Base-by-base conservation (phyloP, 1,140 invertebrate genomes). In the Bombus haemorrhoidalis region DNA sequence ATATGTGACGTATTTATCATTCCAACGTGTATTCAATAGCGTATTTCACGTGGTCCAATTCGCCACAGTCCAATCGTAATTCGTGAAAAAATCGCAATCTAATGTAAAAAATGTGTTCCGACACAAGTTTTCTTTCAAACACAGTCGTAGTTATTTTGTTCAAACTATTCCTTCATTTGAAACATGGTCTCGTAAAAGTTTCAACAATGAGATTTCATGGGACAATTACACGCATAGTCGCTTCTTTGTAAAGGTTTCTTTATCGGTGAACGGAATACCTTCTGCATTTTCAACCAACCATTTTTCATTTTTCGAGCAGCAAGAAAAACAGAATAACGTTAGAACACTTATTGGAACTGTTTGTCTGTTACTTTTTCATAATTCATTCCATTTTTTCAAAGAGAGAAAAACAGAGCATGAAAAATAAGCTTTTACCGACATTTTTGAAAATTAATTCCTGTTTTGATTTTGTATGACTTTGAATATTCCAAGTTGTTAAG, bases 301-400 rank as follows among this genome's bases (percentile, higher is more conserved):
- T n/a, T 22, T 13, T 2, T 12, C 4, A n/a, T n/a, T n/a, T 47
- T 4, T 12, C 13, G 22, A 5, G 2, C 18, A 3, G 53, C n/a
- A 72, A 62, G 25, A 22, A 76, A 83, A 77, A 71, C 41, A 34
- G 37, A 69, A 34, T 25, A 57, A 69, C 64, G 59, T 77, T 73
- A 41, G 6, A n/a, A 39, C 3, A 28, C 25, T 59, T 10, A 8
- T 28, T 59, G 53, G 6, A 28, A 28, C 28, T 10, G 59, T 62
- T 62, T n/a, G 59, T 13, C 28, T n/a, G 1, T 62, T 53, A 53
- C 5, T 8, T 53, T 62, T 28, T n/a, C 9, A 3, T n/a, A 62
- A 62, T n/a, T 62, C 12, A 62, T 62, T 62, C 13, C 8, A n/a
- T 62, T n/a, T n/a, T 53, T 53, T 18, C 47, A 22, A 53, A 53